A percentile compares a stretch with the other conserved stretches of the same genome.
These are phyloP conservation scores for Mungos mungo DNA, from an alignment of 2,113 vertebrate species.

Conservation along the genomic window DNA sequence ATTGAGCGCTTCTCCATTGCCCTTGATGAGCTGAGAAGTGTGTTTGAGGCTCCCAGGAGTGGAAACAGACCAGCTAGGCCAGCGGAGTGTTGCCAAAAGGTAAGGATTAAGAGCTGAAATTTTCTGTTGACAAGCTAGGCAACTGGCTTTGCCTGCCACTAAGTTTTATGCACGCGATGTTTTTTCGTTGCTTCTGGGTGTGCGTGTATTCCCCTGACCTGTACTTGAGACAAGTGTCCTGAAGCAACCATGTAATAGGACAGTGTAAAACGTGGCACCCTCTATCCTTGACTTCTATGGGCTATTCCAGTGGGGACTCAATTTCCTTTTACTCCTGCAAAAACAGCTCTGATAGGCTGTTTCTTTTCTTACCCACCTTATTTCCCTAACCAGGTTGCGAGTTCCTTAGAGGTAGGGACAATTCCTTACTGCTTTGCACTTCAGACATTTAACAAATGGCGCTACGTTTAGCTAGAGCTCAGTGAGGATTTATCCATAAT, in stretches of 20 bases:
- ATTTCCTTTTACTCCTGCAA: neutral
- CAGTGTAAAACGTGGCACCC: neutral
- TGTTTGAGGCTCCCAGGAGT: conserved; percentile 81
- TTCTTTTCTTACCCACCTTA: neutral
- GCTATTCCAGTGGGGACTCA: neutral
- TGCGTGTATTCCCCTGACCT: neutral
- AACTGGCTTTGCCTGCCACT: neutral
- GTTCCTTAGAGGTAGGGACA: neutral
- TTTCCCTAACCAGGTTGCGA: neutral
- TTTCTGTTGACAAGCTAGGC: neutral
- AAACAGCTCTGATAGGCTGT: neutral
- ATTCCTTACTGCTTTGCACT: neutral
- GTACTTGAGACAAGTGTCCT: neutral
- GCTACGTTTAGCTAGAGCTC: neutral
- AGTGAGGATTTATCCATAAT: neutral
- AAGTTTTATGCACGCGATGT: neutral
- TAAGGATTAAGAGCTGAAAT: conserved; percentile 57
- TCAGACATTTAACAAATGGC: neutral
- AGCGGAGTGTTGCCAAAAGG: conserved; percentile 70
- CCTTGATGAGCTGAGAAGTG: conserved; percentile 85
- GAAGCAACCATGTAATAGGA: neutral
- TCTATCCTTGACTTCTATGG: neutral
- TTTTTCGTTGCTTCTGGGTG: neutral
- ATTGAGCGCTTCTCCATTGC: conserved; percentile 79
- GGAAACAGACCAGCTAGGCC: neutral